A percentile compares a stretch with the other conserved stretches of the same genome.
Conservation (phyloP, 2,888 invertebrate genomes). For the Alsophila aescularia region DNA sequence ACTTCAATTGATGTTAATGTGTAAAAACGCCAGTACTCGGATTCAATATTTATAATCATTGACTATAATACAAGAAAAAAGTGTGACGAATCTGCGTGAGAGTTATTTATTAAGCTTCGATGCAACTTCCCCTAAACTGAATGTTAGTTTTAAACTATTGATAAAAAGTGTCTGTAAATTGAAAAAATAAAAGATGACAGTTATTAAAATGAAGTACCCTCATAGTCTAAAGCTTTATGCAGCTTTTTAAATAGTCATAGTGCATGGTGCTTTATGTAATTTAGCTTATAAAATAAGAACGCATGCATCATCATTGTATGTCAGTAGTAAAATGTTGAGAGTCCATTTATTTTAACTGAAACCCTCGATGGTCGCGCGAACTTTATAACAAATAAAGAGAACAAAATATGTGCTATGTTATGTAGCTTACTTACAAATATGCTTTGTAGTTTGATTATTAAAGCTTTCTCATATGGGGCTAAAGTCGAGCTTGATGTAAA, state of each 20-base stretch:
- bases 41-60: constrained; percentile 56
- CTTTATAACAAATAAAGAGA: too few species aligned
- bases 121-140: constrained; percentile 33
- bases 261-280: constrained; percentile 26
- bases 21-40: constrained; percentile 41
- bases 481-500: constrained; percentile 10
- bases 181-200: constrained; percentile 60
- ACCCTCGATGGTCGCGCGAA: too few species aligned
- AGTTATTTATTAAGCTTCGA: constrained; percentile 60
- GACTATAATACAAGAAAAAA: constrained; percentile 69
- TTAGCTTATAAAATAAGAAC: constrained; percentile 27
- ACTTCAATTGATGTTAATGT: constrained; percentile 28
- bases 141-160: constrained; percentile 48
- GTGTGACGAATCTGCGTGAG: constrained; percentile 71
- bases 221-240: constrained; percentile 57
- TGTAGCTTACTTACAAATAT: too few species aligned
- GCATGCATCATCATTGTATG: constrained; percentile 10
- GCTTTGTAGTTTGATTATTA: too few species aligned
- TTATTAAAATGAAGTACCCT: constrained; percentile 71
- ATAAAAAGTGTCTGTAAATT: constrained; percentile 65
- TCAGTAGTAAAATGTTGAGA: not conserved
- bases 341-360: too few species aligned
- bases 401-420: too few species aligned
- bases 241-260: constrained; percentile 33
- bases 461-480: not conserved